A percentile compares a stretch with the other conserved stretches of the same genome.
These are phyloP conservation scores for Morone saxatilis DNA, from an alignment of 2,113 vertebrate species.

Conservation along the genomic window DNA sequence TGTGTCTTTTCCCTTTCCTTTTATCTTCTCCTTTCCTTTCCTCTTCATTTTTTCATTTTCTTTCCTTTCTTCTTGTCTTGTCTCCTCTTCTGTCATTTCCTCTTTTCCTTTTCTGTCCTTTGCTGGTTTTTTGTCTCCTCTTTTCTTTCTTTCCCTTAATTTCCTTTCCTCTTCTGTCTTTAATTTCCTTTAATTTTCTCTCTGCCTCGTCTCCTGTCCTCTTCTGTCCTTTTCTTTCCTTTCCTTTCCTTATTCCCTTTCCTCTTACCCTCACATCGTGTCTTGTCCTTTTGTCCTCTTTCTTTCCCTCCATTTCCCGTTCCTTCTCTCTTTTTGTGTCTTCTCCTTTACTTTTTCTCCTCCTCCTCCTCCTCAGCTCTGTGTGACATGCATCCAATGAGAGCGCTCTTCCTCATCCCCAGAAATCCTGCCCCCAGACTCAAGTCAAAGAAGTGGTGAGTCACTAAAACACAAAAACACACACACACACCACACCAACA, in stretches of 20 bases:
- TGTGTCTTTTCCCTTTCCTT: background rate
- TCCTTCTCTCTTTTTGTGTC: background rate
- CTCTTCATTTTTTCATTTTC: background rate
- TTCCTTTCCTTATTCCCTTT: background rate
- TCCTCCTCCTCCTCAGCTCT: slow-evolving; percentile 83
- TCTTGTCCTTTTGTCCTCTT: no score
- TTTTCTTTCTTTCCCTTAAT: background rate
- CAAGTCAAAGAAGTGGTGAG: slow-evolving; percentile 99
- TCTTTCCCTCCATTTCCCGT: background rate
- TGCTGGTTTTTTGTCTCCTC: background rate
- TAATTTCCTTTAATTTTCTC: no score
- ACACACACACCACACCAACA: background rate
- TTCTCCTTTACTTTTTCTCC: slow-evolving; percentile 7
- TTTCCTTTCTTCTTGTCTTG: background rate
- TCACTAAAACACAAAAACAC: slow-evolving; percentile 1
- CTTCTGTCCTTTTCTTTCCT: background rate
- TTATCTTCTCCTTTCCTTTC: no score
- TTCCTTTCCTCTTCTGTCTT: slow-evolving; percentile 5
- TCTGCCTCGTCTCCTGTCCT: background rate
- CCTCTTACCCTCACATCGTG: background rate
- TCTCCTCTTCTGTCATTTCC: background rate
- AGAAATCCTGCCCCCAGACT: slow-evolving; percentile 96
- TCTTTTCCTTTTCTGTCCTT: background rate
- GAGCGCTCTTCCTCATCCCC: slow-evolving; percentile 98
- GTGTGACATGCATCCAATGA: slow-evolving; percentile 99